A percentile compares a stretch with the other conserved stretches of the same genome.
phyloP scores from a whole-genome alignment of 2,113 vertebrate species.

The Nothocercus nigrocapillus region DNA sequence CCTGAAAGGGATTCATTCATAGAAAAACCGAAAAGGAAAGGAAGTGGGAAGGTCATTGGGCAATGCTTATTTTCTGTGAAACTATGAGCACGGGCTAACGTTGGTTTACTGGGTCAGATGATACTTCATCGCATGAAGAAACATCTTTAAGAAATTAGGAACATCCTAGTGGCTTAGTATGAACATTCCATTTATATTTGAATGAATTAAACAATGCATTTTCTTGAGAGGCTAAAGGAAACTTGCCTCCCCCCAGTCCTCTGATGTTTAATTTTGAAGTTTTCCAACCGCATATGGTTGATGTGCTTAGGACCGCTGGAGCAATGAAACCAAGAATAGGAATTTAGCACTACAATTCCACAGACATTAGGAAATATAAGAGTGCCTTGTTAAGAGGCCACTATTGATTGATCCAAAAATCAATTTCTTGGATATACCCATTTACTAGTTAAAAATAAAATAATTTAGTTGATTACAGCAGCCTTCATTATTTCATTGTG shows the following conservation, averaged over 20 bases:
- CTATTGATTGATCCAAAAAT: conserved; percentile 12
- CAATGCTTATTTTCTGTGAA: conserved; percentile 69
- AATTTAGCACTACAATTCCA: conserved; percentile 13
- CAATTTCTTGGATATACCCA: background rate
- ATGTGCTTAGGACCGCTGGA: conserved; percentile 5
- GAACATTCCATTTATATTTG: conserved; percentile 74
- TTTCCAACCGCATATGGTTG: conserved; percentile 52
- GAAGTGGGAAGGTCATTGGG: conserved; percentile 70
- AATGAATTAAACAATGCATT: conserved; percentile 73
- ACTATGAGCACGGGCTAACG: conserved; percentile 63
- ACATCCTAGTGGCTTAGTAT: conserved; percentile 58
- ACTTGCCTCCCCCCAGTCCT: conserved; percentile 53
- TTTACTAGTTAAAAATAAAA: background rate
- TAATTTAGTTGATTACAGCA: background rate
- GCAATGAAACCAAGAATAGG: conserved; percentile 26
- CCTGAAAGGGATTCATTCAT: conserved; percentile 76
- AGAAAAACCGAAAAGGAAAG: conserved; percentile 76
- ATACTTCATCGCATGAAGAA: conserved; percentile 64
- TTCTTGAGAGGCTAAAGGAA: conserved; percentile 68
- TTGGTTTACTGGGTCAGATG: conserved; percentile 74
- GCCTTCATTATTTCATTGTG: background rate
- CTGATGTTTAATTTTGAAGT: conserved; percentile 69
- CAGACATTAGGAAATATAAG: background rate
- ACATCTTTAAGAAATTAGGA: conserved; percentile 81
- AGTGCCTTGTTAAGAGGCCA: background rate